Evolutionary conservation across 2,888 invertebrate species (phyloP).

Genomic region (Drosophila hamatofila): DNA sequence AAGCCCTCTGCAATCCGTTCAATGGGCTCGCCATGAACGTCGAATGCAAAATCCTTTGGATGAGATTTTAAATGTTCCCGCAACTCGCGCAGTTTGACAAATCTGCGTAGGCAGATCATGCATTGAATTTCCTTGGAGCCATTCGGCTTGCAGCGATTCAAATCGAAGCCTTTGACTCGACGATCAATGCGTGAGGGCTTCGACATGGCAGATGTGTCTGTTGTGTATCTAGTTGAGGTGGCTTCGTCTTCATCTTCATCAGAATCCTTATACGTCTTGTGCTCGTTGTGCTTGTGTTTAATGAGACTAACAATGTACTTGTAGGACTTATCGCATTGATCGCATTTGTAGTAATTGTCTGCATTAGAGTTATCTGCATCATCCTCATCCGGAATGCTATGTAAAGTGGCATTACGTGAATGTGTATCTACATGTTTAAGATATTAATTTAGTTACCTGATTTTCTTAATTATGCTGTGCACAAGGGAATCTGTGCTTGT

Average conservation of each 20-base stretch:
- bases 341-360: constrained; percentile 67
- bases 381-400: constrained; percentile 61
- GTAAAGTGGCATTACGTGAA: background rate
- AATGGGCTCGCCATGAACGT: constrained; percentile 64
- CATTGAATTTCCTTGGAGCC: constrained; percentile 83
- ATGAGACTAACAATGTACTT: constrained; percentile 68
- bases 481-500: constrained; percentile 55
- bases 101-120: constrained; percentile 83
- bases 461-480: constrained; percentile 61
- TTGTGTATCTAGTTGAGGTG: constrained; percentile 31
- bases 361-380: constrained; percentile 35
- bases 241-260: constrained; percentile 48
- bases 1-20: constrained; percentile 75
- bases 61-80: constrained; percentile 78
- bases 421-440: background rate
- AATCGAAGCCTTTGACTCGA: constrained; percentile 65
- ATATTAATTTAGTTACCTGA: constrained; percentile 39
- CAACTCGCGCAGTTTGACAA: constrained; percentile 80
- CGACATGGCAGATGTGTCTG: constrained; percentile 9
- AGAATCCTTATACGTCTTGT: constrained; percentile 45
- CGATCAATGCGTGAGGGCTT: constrained; percentile 65
- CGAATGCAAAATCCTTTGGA: constrained; percentile 67
- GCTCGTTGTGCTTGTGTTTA: constrained; percentile 62
- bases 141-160: constrained; percentile 79
- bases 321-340: constrained; percentile 63